These are phyloP conservation scores for Rhinopomastus cyanomelas DNA, from an alignment of 2,113 vertebrate species.

Conservation along the genomic window DNA sequence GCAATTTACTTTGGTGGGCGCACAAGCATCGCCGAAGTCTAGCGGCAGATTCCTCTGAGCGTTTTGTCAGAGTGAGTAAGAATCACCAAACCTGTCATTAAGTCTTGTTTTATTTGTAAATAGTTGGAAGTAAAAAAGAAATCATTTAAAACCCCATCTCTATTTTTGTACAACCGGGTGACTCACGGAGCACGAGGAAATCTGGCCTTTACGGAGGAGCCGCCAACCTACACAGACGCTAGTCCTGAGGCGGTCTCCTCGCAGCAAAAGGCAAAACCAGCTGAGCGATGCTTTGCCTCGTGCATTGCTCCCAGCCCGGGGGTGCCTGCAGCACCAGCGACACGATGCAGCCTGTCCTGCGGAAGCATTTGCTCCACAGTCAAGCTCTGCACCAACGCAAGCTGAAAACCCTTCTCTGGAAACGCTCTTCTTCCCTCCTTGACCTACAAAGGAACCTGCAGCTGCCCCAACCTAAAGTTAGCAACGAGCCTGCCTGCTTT, in stretches of 20 bases:
- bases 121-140: slow-evolving; percentile 13
- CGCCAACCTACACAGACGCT: neutral
- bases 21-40: neutral
- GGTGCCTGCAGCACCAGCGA: neutral
- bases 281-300: neutral
- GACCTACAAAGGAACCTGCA: neutral
- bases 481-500: neutral
- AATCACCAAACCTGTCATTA: slow-evolving; percentile 26
- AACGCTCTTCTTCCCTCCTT: neutral
- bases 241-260: neutral
- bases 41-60: neutral
- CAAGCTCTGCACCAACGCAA: neutral
- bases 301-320: neutral
- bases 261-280: neutral
- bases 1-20: neutral
- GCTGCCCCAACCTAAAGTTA: neutral
- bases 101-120: slow-evolving; percentile 52
- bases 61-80: neutral
- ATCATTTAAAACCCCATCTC: neutral
- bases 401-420: neutral
- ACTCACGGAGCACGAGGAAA: slow-evolving; percentile 36
- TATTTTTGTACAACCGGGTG: slow-evolving; percentile 39
- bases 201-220: neutral
- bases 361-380: neutral
- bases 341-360: neutral